Evolutionary conservation across 2,888 invertebrate genomes (phyloP).

Genomic region (Latrodectus elegans): DNA sequence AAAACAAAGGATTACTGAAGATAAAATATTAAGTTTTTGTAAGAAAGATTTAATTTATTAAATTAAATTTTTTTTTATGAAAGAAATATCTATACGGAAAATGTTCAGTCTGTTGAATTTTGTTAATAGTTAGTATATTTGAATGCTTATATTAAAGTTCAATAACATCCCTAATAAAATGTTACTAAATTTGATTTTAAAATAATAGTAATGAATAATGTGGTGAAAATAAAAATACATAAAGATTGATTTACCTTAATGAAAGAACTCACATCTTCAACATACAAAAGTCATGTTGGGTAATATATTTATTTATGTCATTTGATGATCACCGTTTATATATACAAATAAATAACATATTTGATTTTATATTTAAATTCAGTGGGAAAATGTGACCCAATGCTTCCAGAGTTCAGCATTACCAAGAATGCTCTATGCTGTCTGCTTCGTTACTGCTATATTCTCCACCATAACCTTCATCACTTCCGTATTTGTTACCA

Average conservation of each 20-base stretch:
- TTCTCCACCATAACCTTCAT: conserved; percentile 25
- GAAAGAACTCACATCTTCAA: not conserved
- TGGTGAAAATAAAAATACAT: not conserved
- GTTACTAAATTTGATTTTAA: no score
- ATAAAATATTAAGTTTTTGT: no score
- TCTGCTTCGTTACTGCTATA: conserved; percentile 20
- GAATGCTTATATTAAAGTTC: no score
- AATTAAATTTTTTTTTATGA: no score
- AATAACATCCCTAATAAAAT: no score
- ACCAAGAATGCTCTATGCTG: conserved; percentile 8
- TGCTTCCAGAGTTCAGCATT: not conserved
- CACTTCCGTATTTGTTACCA: conserved; percentile 31
- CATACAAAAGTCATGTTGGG: not conserved
- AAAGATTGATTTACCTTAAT: not conserved
- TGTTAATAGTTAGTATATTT: no score
- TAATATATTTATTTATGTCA: conserved; percentile 19
- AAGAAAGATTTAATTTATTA: no score
- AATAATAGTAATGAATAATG: no score
- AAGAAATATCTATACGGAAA: no score
- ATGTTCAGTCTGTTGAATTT: no score
- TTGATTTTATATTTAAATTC: not conserved
- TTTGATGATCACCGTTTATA: conserved; percentile 4
- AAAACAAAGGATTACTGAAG: no score
- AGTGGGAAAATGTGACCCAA: not conserved
- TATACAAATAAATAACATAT: conserved; percentile 45